A percentile compares a stretch with the other conserved stretches of the same genome.
These are phyloP conservation scores for Gorsachius goisagi DNA, from an alignment of 2,113 vertebrate genomes.

Conservation along the genomic window DNA sequence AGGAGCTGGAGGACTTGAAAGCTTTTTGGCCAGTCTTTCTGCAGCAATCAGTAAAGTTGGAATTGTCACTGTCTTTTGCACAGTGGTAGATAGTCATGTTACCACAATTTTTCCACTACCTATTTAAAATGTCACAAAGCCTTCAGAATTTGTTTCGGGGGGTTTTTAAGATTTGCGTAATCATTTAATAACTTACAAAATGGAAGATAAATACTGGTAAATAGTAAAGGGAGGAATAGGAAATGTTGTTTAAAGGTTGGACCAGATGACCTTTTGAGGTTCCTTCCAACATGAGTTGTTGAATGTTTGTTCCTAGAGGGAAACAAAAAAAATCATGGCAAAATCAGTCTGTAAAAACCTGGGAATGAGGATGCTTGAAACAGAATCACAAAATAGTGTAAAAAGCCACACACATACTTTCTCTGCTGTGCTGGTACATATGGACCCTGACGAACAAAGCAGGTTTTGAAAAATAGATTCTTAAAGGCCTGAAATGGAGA, in stretches of 20 bases:
- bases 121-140: not conserved
- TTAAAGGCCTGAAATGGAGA: not conserved
- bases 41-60: not conserved
- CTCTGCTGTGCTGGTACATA: not conserved
- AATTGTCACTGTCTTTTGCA: not conserved
- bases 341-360: not conserved
- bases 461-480: not conserved
- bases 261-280: not conserved
- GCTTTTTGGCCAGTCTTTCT: not conserved
- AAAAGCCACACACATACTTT: not conserved
- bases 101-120: not conserved
- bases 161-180: not conserved
- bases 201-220: not conserved
- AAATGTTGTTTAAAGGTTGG: not conserved
- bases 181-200: not conserved
- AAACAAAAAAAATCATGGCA: not conserved
- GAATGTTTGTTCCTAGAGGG: not conserved
- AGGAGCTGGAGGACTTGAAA: not conserved
- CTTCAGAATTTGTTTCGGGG: not conserved
- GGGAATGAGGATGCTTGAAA: not conserved
- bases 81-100: not conserved
- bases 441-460: not conserved
- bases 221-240: not conserved
- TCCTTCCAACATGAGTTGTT: not conserved
- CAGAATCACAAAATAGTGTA: not conserved